Conservation (phyloP, 2,113 vertebrate species). For the Nerophis lumbriciformis region DNA sequence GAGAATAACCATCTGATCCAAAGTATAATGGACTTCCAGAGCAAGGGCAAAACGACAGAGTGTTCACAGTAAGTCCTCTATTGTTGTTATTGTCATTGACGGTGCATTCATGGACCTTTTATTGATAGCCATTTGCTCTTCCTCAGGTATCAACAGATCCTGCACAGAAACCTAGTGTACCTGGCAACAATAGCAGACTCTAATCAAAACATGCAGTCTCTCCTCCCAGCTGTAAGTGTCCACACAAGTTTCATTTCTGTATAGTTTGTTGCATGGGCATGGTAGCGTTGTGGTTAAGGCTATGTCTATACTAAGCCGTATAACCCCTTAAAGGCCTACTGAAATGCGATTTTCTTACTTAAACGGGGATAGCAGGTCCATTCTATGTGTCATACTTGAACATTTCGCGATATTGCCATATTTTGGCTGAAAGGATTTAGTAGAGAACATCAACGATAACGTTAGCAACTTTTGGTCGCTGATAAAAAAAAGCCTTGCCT, state of each 20-base stretch:
- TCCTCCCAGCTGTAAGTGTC: constrained; percentile 95
- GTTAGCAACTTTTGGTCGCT: too few relatives aligned
- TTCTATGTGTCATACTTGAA: too few relatives aligned
- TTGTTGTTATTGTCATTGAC: not conserved
- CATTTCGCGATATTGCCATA: too few relatives aligned
- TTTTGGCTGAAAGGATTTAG: too few relatives aligned
- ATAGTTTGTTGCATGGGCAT: too few relatives aligned
- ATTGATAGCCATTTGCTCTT: constrained; percentile 35
- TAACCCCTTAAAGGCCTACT: too few relatives aligned
- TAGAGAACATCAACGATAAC: too few relatives aligned
- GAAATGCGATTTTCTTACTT: too few relatives aligned
- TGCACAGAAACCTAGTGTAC: constrained; percentile 97
- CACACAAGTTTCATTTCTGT: not conserved
- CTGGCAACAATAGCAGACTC: constrained; percentile 99
- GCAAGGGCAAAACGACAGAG: constrained; percentile 97
- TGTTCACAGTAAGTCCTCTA: constrained; percentile 93
- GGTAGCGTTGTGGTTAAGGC: too few relatives aligned
- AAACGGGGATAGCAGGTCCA: too few relatives aligned
- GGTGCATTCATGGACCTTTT: not conserved
- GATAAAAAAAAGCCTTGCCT: too few relatives aligned
- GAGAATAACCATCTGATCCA: constrained; percentile 99
- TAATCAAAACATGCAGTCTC: constrained; percentile 98
- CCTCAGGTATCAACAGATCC: constrained; percentile 93
- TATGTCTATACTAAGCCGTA: too few relatives aligned
- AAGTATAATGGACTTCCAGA: constrained; percentile 99